Conservation (phyloP, 2,113 vertebrate genomes). For the Delphinus delphis region DNA sequence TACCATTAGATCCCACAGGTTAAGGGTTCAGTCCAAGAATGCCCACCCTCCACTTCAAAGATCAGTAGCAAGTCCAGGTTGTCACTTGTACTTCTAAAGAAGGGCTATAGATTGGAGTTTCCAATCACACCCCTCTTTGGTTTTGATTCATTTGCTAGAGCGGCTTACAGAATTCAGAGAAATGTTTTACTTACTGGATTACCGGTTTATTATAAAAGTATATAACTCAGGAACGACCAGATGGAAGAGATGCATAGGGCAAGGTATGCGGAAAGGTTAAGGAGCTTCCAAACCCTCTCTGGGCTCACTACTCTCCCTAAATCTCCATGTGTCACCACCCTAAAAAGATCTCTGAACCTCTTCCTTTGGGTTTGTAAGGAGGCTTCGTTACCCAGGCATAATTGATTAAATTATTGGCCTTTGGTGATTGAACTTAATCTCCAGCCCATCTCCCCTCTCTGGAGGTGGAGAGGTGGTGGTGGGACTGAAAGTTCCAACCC, state of each 20-base stretch:
- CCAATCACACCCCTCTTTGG: neutral
- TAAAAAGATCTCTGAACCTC: neutral
- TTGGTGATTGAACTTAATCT: neutral
- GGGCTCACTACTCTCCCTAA: neutral
- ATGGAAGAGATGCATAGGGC: neutral
- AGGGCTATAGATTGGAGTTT: neutral
- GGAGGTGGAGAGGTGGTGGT: neutral
- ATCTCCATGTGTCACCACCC: neutral
- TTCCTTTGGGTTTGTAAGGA: neutral
- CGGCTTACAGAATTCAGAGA: neutral
- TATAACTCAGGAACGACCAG: neutral
- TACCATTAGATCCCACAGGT: neutral
- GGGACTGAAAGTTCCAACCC: neutral
- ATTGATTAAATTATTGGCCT: neutral
- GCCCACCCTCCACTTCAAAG: neutral
- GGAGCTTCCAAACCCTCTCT: neutral
- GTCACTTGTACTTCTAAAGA: neutral
- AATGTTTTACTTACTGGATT: neutral
- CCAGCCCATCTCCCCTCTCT: neutral
- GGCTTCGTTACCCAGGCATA: neutral
- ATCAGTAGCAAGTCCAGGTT: neutral
- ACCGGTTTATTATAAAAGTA: neutral
- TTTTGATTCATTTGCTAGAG: neutral
- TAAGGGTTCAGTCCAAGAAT: neutral
- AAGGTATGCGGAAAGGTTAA: neutral